Conservation (phyloP, 1,140 invertebrate species). For the Orchesella cincta region DNA sequence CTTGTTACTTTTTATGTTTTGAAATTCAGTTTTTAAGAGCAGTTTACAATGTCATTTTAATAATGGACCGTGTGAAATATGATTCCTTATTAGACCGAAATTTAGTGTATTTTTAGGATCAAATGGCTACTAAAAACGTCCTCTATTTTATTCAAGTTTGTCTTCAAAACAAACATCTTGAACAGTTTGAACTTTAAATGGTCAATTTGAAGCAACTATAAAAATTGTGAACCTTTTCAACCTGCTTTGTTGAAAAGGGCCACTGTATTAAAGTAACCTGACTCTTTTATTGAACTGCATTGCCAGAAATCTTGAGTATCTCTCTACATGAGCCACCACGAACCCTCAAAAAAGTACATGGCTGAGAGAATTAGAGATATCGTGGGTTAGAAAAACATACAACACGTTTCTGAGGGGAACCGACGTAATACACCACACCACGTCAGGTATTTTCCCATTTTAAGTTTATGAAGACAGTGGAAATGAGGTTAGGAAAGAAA, state of each 20-base stretch:
- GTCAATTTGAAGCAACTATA: neutral
- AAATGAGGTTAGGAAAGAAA: neutral
- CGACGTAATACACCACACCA: too few relatives aligned
- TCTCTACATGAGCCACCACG: too few relatives aligned
- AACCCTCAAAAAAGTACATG: too few relatives aligned
- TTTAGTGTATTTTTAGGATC: neutral
- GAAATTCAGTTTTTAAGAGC: neutral
- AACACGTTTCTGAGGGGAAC: too few relatives aligned
- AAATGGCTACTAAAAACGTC: neutral
- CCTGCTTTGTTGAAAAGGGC: neutral
- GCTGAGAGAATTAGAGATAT: too few relatives aligned
- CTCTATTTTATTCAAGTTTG: too few relatives aligned
- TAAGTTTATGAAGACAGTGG: neutral
- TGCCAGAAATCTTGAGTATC: too few relatives aligned
- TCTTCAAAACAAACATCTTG: too few relatives aligned
- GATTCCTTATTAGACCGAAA: neutral
- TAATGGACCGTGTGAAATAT: neutral
- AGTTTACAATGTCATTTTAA: constrained; percentile 1
- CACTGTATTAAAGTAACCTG: neutral
- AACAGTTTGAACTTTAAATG: neutral
- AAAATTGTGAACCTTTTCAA: neutral
- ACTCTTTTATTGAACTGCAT: constrained; percentile 6
- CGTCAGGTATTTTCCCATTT: neutral
- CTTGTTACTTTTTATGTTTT: neutral
- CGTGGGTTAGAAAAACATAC: too few relatives aligned